Evolutionary conservation across 2,113 vertebrate species (phyloP), one percentile per base, ranked within the genome.

Genomic region (Falco punctatus): DNA sequence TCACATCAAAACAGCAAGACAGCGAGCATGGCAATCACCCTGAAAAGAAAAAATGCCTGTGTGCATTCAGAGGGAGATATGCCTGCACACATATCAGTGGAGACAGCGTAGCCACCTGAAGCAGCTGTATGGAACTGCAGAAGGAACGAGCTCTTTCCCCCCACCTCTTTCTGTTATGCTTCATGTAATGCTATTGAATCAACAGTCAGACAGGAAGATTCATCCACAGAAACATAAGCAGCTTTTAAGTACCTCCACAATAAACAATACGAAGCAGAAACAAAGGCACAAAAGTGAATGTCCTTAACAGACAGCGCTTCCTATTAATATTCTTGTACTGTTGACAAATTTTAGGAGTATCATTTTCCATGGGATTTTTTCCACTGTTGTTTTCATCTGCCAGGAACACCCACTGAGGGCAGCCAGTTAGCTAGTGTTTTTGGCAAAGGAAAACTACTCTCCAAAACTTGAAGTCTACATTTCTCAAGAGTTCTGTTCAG

Each of bases 401-500:
- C 70, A 93, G 61, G 57, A 89, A 49, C 72, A 79, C 77, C 57
- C 70, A 11, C 58, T 80, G 81, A 85, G 88, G 66, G 65, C 62
- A 90, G 72, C 30, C 62, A 92, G 33, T 10, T 81, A 86, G 65
- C 86, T 52, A 46, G 48, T 42, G 44, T 1, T 61, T 87, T 88
- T 90, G 67, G 74, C 62, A 90, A 66, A 85, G 30, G 14, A 89
- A 87, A 77, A 27, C 21, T 86, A 27, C 35, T 95, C 22, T 32
- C 14, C 54, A 55, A 62, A 92, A 88, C 55, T 44, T 40, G 38
- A 48, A 59, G 74, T 15, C 59, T 66, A 66, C 28, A 33, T 91
- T 93, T 86, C 58, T 93, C 54, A 84, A 59, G 70, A 87, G 44
- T 70, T 94, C 66, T 87, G 52, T 65, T 86, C 61, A 88, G 70